A percentile compares a stretch with the other conserved stretches of the same genome.
Conservation (phyloP, 2,888 invertebrate species). For the Leucozona laternaria region DNA sequence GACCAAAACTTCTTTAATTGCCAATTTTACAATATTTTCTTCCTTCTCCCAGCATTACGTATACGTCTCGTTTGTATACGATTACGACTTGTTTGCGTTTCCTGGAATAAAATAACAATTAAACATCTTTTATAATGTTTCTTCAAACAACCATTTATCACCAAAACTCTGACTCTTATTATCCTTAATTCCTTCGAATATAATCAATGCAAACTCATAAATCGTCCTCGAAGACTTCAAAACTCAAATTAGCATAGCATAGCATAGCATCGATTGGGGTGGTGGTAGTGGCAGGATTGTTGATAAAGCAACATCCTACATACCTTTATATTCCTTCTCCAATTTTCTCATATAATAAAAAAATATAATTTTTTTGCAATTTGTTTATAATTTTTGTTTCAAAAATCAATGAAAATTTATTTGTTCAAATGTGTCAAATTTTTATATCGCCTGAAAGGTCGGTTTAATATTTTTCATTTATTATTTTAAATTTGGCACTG, state of each 20-base stretch:
- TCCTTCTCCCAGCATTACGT: not conserved
- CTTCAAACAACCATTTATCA: slow-evolving; percentile 28
- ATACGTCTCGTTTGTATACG: not conserved
- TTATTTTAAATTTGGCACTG: too few relatives aligned
- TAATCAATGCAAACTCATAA: slow-evolving; percentile 33
- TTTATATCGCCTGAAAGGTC: too few relatives aligned
- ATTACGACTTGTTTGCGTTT: not conserved
- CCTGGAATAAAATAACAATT: slow-evolving; percentile 12
- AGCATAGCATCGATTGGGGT: too few relatives aligned
- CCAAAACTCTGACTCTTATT: not conserved
- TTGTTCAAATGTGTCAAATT: too few relatives aligned
- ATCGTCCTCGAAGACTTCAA: slow-evolving; percentile 18
- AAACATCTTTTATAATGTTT: slow-evolving; percentile 29
- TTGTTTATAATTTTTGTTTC: too few relatives aligned
- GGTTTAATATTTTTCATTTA: too few relatives aligned
- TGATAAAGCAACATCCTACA: not conserved
- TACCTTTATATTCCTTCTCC: not conserved
- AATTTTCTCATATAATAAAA: not conserved
- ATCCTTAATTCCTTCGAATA: slow-evolving; percentile 14
- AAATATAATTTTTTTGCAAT: too few relatives aligned
- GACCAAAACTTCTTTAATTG: slow-evolving; percentile 31
- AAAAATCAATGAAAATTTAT: too few relatives aligned
- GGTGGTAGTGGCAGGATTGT: not conserved
- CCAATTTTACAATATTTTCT: slow-evolving; percentile 10
- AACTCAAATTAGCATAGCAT: slow-evolving; percentile 31